Percentiles rank a stretch among this genome's conserved stretches.
Evolutionary conservation across 2,888 invertebrate species (phyloP).

Genomic region (Stictocephala bisonia): DNA sequence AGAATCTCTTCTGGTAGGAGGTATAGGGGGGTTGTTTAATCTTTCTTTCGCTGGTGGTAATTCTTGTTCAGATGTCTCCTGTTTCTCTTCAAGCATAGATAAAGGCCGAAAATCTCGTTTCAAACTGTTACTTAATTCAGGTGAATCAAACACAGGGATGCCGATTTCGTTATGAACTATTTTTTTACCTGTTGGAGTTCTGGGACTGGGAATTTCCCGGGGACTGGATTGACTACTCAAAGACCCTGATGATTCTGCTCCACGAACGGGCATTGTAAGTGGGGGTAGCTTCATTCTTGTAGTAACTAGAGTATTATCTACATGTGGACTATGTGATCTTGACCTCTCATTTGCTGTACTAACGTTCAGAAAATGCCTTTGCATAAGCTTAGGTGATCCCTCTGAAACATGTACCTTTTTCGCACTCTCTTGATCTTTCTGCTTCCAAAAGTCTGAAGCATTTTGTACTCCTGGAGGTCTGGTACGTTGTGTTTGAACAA

Average conservation of each 20-base stretch:
- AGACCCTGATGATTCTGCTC: slow-evolving; percentile 13
- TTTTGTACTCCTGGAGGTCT: slow-evolving; percentile 36
- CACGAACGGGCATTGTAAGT: slow-evolving; percentile 3
- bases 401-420: slow-evolving; percentile 40
- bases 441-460: slow-evolving; percentile 42
- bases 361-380: slow-evolving; percentile 32
- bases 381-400: slow-evolving; percentile 34
- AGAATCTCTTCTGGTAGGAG: slow-evolving; percentile 62
- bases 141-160: slow-evolving; percentile 30
- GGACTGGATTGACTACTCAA: slow-evolving; percentile 25
- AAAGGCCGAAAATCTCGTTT: slow-evolving; percentile 56
- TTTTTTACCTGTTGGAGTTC: background rate
- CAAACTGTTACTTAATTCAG: background rate
- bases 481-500: slow-evolving; percentile 17
- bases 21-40: slow-evolving; percentile 58
- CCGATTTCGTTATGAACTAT: slow-evolving; percentile 38
- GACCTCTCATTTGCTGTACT: background rate
- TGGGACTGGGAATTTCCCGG: slow-evolving; percentile 22
- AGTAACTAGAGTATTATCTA: slow-evolving; percentile 1
- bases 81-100: slow-evolving; percentile 60
- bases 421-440: slow-evolving; percentile 44
- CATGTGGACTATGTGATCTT: slow-evolving; percentile 41
- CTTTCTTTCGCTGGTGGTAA: slow-evolving; percentile 18
- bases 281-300: slow-evolving; percentile 17
- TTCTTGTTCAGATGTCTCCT: slow-evolving; percentile 52